Evolutionary conservation across 1,140 invertebrate species (phyloP).

Genomic region (Drosophila pandora): DNA sequence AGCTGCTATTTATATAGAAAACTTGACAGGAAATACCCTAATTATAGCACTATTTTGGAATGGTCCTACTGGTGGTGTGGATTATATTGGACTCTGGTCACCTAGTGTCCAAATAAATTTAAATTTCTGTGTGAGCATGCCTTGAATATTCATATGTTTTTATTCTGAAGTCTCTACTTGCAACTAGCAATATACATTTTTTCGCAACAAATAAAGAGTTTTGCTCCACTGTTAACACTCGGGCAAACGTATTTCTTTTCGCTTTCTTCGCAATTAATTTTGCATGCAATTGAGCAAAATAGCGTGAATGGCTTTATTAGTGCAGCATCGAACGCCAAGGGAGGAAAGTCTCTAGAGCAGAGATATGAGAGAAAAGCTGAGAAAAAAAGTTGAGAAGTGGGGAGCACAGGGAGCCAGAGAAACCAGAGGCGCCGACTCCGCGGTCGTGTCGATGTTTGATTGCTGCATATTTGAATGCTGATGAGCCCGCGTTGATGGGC

Average conservation of each 20-base stretch:
- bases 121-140: no score
- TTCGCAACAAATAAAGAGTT: not conserved
- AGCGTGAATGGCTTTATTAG: constrained; percentile 63
- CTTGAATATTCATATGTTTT: no score
- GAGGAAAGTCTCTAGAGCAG: constrained; percentile 4
- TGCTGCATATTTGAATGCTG: constrained; percentile 74
- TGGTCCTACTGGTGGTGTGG: no score
- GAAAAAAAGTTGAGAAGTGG: not conserved
- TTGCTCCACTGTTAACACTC: constrained; percentile 43
- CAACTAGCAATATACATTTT: not conserved
- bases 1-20: no score
- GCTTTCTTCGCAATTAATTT: constrained; percentile 45
- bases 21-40: no score
- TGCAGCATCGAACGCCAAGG: constrained; percentile 13
- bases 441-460: constrained; percentile 56
- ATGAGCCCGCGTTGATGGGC: constrained; percentile 64
- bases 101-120: not conserved
- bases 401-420: not conserved
- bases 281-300: constrained; percentile 37
- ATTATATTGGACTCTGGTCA: no score
- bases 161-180: no score
- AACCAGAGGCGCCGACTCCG: constrained; percentile 18
- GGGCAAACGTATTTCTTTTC: constrained; percentile 26
- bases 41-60: no score
- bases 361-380: not conserved